These are phyloP conservation scores for Meloidogyne floridensis DNA, from an alignment of 1,140 invertebrate species.

Conservation along the genomic window DNA sequence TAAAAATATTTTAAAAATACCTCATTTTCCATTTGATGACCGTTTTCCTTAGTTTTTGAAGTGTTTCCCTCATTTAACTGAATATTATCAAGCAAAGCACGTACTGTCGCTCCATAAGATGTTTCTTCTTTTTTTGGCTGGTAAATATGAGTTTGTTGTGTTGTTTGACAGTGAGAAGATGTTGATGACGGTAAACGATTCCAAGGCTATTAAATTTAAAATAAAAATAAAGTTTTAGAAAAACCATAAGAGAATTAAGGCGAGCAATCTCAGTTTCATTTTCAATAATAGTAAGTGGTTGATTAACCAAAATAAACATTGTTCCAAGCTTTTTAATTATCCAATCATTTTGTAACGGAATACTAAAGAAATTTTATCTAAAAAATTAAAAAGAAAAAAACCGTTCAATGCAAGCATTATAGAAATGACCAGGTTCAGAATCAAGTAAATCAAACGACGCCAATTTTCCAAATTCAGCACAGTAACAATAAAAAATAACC, in stretches of 20 bases:
- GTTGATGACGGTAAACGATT: not conserved
- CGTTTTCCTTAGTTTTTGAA: not conserved
- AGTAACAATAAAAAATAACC: not conserved
- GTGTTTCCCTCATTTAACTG: not conserved
- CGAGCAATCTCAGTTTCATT: not conserved
- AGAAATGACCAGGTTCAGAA: not conserved
- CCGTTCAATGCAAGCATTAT: not conserved
- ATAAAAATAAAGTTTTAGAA: not conserved
- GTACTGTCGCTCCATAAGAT: not conserved
- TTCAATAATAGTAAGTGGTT: not conserved
- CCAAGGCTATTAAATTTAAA: not conserved
- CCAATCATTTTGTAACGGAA: constrained; percentile 1
- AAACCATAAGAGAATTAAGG: not conserved
- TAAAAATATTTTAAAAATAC: not conserved
- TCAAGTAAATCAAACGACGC: not conserved
- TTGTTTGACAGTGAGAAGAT: too few relatives aligned
- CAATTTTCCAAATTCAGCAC: not conserved
- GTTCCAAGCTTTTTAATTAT: not conserved
- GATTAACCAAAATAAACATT: not conserved
- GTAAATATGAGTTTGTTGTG: too few relatives aligned
- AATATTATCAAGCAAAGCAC: not conserved
- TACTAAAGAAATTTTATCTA: not conserved
- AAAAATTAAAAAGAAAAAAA: not conserved
- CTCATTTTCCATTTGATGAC: not conserved
- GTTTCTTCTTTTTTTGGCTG: not conserved